phyloP scores from a whole-genome alignment of 2,888 invertebrate species.

The Pollenia amentaria region DNA sequence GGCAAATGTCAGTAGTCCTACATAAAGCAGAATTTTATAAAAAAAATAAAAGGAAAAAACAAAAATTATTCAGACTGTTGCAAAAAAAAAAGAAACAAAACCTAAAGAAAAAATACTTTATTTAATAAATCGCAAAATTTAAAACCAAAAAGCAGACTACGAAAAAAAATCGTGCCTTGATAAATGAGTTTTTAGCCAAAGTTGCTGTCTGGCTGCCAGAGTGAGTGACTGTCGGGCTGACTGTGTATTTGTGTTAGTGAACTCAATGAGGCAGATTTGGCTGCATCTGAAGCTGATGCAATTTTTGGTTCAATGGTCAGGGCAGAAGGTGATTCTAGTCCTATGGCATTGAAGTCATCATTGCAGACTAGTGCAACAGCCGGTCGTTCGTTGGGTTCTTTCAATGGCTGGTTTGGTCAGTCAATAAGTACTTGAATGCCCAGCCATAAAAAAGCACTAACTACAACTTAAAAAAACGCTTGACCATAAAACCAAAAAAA shows the following conservation, averaged over 20 bases:
- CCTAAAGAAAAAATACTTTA: slow-evolving; percentile 38
- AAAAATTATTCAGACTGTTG: slow-evolving; percentile 27
- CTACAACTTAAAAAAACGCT: slow-evolving; percentile 49
- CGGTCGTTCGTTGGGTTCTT: slow-evolving; percentile 25
- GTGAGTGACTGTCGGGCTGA: slow-evolving; percentile 29
- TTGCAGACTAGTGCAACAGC: slow-evolving; percentile 61
- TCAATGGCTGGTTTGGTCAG: slow-evolving; percentile 25
- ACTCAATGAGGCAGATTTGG: slow-evolving; percentile 1
- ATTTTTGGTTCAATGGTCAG: slow-evolving; percentile 52
- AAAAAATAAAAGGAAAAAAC: background rate
- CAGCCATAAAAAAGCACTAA: background rate
- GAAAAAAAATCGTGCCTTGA: slow-evolving; percentile 73
- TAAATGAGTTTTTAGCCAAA: slow-evolving; percentile 76
- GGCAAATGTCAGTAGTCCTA: slow-evolving; percentile 51
- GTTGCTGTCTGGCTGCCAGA: slow-evolving; percentile 58
- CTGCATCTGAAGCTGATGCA: slow-evolving; percentile 62
- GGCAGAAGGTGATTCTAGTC: slow-evolving; percentile 59
- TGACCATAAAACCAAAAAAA: slow-evolving; percentile 63
- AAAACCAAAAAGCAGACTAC: slow-evolving; percentile 61
- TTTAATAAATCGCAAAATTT: slow-evolving; percentile 52
- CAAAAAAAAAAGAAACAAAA: slow-evolving; percentile 32
- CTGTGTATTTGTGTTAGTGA: background rate
- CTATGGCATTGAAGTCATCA: slow-evolving; percentile 67
- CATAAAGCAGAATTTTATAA: background rate
- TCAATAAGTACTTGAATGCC: slow-evolving; percentile 23